Conservation (phyloP, 2,797 vertebrate genomes). For the Acipenser oxyrinchus region DNA sequence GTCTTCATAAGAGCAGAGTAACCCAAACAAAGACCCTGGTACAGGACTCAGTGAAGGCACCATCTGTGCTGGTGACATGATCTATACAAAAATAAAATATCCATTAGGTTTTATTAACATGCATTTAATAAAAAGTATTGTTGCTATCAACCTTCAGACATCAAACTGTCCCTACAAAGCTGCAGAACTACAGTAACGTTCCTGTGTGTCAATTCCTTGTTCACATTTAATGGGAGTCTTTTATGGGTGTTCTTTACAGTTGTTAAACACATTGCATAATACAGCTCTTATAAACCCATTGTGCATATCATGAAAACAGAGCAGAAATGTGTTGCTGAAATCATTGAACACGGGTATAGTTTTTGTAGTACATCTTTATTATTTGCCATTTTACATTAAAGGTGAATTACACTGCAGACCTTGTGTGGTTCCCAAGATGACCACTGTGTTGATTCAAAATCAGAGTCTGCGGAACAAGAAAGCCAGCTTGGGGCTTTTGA, state of each 20-base stretch:
- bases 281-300: not conserved
- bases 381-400: no score
- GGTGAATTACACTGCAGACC: conserved; percentile 22
- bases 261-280: not conserved
- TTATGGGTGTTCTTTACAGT: not conserved
- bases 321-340: no score
- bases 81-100: conserved; percentile 25
- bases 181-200: no score
- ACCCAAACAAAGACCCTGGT: conserved; percentile 19
- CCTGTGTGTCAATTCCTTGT: no score
- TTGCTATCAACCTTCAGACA: no score
- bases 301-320: no score
- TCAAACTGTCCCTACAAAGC: no score
- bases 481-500: conserved; percentile 15
- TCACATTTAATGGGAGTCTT: no score
- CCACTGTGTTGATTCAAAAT: conserved; percentile 21
- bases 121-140: no score
- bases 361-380: no score
- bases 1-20: not conserved
- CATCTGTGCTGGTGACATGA: conserved; percentile 22
- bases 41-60: conserved; percentile 14
- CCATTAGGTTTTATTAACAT: no score
- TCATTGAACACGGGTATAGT: no score
- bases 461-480: conserved; percentile 10
- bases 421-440: conserved; percentile 28